Evolutionary conservation across 2,797 vertebrate genomes (phyloP), one percentile per base, ranked within the genome.

Genomic region (Mareca penelope): DNA sequence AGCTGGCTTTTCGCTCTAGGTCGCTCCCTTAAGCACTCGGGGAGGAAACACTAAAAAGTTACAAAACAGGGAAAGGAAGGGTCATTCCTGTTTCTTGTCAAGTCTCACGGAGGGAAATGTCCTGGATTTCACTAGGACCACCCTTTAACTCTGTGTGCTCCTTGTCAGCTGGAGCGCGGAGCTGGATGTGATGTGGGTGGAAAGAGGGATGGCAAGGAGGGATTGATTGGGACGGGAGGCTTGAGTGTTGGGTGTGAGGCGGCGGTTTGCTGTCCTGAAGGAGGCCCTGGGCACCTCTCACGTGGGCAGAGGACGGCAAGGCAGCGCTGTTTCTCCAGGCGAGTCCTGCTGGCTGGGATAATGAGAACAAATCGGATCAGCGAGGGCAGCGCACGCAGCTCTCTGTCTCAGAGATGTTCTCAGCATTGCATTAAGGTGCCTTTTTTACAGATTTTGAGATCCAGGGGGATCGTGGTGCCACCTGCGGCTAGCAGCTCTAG

Each of bases 341-440:
- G 19, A 68, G 57, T 88, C 80, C 87, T 64, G 29, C 81, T 88
- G 29, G 84, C 79, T 85, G 87, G 87, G 93, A 48, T 93, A 93
- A 96, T 96, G 94, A 85, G 78, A 77, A 93, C 73, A 64, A 89
- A 87, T 80, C 48, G 91, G 64, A 37, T 93, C 64, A 5, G 7
- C 7, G 61, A 93, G 91, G 87, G 89, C 86, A 82, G 90, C 79
- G 92, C 89, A 76, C 86, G 67, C 35, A 73, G 92, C 79, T 94
- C 16, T 2, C 78, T 64, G 81, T 82, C 86, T 93, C 26, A 2
- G 12, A 81, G 90, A 86, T 55, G 89, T 84, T 92, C 84, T 71
- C 90, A 71, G 53, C 21, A 35, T 72, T 35, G 71, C 33, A 68
- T 52, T 92, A 71, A 82, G 81, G 40, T 19, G 37, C 53, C 70